Conservation (phyloP, 1,140 invertebrate species). For the Rhyzopertha dominica region DNA sequence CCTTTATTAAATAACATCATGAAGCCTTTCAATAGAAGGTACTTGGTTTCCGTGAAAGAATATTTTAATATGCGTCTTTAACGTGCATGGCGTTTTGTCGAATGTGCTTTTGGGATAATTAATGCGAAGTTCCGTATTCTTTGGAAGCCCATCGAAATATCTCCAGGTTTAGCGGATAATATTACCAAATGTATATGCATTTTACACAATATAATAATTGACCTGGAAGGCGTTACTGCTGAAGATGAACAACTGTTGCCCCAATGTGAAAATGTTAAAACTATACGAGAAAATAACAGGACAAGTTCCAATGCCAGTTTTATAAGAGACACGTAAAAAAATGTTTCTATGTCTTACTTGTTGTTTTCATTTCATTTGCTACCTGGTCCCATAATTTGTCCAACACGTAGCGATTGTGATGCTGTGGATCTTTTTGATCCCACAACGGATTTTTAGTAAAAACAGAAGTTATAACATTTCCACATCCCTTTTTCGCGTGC, state of each 20-base stretch:
- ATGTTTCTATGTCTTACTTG: constrained; percentile 42
- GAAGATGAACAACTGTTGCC: background rate
- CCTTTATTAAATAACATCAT: background rate
- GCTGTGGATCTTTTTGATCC: constrained; percentile 21
- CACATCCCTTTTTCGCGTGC: constrained; percentile 4
- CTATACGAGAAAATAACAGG: constrained; percentile 6
- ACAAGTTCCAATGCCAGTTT: constrained; percentile 1
- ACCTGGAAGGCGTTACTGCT: background rate
- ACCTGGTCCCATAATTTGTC: constrained; percentile 27
- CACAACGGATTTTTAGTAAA: constrained; percentile 21
- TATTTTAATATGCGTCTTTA: constrained; percentile 1
- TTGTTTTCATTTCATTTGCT: constrained; percentile 17
- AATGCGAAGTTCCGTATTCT: too few species aligned
- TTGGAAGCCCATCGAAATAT: constrained; percentile 1
- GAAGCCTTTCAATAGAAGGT: background rate
- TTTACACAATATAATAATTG: background rate
- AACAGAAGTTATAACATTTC: constrained; percentile 3
- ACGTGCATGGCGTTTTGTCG: background rate
- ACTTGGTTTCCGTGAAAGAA: background rate
- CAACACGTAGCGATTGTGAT: constrained; percentile 25
- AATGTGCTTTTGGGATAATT: constrained; percentile 1
- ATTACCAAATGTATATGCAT: constrained; percentile 1
- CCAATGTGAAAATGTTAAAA: background rate
- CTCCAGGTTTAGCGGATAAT: constrained; percentile 1
- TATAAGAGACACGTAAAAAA: background rate